A percentile compares a stretch with the other conserved stretches of the same genome.
These are phyloP conservation scores for Penaeus chinensis DNA, from an alignment of 1,140 invertebrate genomes.

Conservation along the genomic window DNA sequence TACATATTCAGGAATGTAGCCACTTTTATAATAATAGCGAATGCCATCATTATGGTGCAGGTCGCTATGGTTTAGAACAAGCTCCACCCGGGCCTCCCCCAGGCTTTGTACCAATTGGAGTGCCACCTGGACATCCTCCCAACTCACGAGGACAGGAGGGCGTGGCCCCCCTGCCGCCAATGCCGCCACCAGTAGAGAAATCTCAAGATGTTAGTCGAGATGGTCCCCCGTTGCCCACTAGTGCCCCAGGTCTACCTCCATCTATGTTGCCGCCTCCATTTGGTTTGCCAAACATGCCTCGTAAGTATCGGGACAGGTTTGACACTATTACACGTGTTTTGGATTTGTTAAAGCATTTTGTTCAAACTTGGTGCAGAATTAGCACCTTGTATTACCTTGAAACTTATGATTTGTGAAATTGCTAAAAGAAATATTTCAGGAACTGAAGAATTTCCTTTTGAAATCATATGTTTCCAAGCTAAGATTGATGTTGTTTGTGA, in stretches of 20 bases:
- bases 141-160: constrained; percentile 39
- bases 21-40: not conserved
- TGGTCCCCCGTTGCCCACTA: constrained; percentile 42
- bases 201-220: constrained; percentile 37
- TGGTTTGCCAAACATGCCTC: constrained; percentile 70
- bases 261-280: constrained; percentile 71
- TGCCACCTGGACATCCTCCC: constrained; percentile 75
- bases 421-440: too few relatives aligned
- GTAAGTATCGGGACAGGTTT: constrained; percentile 64
- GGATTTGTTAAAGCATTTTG: not conserved
- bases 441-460: not conserved
- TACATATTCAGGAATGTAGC: too few relatives aligned
- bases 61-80: constrained; percentile 66
- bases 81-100: constrained; percentile 66
- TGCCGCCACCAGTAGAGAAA: constrained; percentile 69
- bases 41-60: constrained; percentile 25
- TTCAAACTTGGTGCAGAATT: not conserved
- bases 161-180: constrained; percentile 69
- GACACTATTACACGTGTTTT: not conserved
- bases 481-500: not conserved
- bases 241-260: constrained; percentile 54
- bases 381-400: not conserved
- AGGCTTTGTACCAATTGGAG: constrained; percentile 70
- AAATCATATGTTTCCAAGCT: not conserved
- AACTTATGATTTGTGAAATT: not conserved